Evolutionary conservation across 2,888 invertebrate species (phyloP).

Genomic region (Andrena praecox): DNA sequence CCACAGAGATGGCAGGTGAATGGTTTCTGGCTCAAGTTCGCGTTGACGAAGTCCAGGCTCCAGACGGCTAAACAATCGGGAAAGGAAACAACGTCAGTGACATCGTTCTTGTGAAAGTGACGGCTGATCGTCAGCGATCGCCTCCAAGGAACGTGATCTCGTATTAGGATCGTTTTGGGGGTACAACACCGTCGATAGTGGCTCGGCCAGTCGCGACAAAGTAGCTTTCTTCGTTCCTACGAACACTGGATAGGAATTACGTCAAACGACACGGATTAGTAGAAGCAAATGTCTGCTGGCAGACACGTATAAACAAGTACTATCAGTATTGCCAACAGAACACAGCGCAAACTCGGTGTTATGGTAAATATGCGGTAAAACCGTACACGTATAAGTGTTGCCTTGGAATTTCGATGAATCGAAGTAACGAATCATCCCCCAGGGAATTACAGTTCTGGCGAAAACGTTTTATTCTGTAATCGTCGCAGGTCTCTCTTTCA

Average conservation of each 20-base stretch:
- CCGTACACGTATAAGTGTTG: no score
- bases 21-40: background rate
- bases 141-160: background rate
- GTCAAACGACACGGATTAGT: background rate
- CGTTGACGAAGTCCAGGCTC: background rate
- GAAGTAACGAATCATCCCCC: no score
- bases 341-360: no score
- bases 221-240: background rate
- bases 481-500: no score
- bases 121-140: background rate
- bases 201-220: background rate
- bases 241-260: background rate
- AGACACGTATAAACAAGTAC: no score
- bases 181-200: no score
- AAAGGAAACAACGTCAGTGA: constrained; percentile 8
- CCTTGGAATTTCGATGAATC: no score
- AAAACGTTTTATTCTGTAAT: no score
- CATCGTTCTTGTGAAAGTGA: background rate
- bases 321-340: no score
- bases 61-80: constrained; percentile 65
- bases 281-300: background rate
- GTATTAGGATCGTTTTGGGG: no score
- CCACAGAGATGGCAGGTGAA: constrained; percentile 89
- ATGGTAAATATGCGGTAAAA: no score
- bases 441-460: no score